Percentiles rank a stretch among this genome's conserved stretches.
Conservation (phyloP, 2,888 invertebrate species). For the Nymphalis c-album region DNA sequence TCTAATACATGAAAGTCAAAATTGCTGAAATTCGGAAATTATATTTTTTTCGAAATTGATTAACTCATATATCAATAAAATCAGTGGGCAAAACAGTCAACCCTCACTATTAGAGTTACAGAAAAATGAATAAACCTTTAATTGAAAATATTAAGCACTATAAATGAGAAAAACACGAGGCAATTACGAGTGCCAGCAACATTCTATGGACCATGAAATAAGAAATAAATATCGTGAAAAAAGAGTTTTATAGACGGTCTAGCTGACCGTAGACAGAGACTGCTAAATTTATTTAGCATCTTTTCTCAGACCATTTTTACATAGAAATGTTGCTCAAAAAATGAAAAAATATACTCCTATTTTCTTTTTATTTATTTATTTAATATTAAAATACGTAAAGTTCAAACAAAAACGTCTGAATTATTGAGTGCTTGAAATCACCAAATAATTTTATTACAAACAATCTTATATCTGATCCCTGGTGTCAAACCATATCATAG, state of each 20-base stretch:
- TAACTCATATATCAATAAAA: too few species aligned
- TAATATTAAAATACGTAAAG: too few species aligned
- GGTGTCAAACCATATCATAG: not conserved
- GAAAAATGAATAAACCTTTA: not conserved
- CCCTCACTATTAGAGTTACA: not conserved
- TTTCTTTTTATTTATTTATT: too few species aligned
- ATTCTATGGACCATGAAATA: slow-evolving; percentile 6
- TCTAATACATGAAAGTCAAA: too few species aligned
- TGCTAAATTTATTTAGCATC: not conserved
- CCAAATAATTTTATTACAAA: too few species aligned
- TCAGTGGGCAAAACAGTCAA: not conserved
- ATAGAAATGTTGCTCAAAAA: too few species aligned
- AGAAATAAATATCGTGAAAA: slow-evolving; percentile 18
- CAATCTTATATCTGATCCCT: too few species aligned
- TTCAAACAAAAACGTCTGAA: too few species aligned
- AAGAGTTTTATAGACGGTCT: slow-evolving; percentile 17
- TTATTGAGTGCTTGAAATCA: too few species aligned
- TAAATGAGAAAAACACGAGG: not conserved
- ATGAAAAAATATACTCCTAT: too few species aligned
- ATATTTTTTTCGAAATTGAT: too few species aligned
- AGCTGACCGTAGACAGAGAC: not conserved
- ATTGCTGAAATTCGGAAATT: too few species aligned
- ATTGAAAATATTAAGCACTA: not conserved
- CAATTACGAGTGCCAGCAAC: not conserved
- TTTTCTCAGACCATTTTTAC: not conserved